phyloP scores from a whole-genome alignment of 1,140 invertebrate species.

The Drosophila seguyi region DNA sequence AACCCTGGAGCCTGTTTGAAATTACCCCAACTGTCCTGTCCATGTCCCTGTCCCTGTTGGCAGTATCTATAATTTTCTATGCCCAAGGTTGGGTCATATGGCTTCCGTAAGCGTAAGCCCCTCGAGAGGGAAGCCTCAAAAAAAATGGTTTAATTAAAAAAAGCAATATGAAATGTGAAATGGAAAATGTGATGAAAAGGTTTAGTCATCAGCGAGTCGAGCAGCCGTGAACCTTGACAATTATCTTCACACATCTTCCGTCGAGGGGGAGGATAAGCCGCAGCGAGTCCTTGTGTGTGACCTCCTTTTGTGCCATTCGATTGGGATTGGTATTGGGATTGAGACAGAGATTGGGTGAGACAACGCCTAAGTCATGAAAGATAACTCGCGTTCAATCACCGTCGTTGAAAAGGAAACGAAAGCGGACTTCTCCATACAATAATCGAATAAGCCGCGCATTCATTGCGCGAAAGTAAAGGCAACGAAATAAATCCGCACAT shows the following conservation, averaged over 20 bases:
- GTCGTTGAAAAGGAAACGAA: constrained; percentile 73
- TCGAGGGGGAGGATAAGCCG: constrained; percentile 59
- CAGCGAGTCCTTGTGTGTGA: constrained; percentile 49
- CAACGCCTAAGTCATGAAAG: constrained; percentile 71
- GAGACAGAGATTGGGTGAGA: constrained; percentile 60
- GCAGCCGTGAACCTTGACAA: constrained; percentile 65
- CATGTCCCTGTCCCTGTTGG: too few relatives aligned
- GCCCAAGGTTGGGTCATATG: constrained; percentile 15
- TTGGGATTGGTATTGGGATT: constrained; percentile 59
- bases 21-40: not conserved
- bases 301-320: constrained; percentile 44
- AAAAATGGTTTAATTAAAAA: constrained; percentile 65
- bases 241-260: constrained; percentile 68
- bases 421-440: constrained; percentile 62
- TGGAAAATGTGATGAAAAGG: constrained; percentile 66
- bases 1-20: not conserved
- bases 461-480: constrained; percentile 66
- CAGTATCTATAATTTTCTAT: constrained; percentile 18
- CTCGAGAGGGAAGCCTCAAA: constrained; percentile 50
- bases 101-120: constrained; percentile 46
- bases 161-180: constrained; percentile 49
- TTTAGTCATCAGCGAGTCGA: constrained; percentile 47
- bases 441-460: constrained; percentile 82
- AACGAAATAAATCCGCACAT: constrained; percentile 76
- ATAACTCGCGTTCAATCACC: constrained; percentile 78